phyloP scores from a whole-genome alignment of 2,113 vertebrate species.

The Nestor notabilis region DNA sequence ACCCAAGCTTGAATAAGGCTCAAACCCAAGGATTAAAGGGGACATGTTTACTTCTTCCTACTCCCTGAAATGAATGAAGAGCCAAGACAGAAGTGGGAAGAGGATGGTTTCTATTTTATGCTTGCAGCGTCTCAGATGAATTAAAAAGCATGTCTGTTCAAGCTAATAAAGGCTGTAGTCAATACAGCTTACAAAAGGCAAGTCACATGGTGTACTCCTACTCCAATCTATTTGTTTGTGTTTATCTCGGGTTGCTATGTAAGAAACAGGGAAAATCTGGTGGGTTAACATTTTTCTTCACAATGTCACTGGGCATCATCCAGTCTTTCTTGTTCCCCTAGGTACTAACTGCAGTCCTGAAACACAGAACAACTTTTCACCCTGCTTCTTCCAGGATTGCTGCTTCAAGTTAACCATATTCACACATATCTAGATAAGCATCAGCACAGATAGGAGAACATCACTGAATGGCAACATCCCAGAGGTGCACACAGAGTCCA shows the following conservation, averaged over 20 bases:
- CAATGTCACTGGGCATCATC: conserved; percentile 46
- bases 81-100: conserved; percentile 21
- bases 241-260: conserved; percentile 78
- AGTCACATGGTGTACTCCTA: conserved; percentile 52
- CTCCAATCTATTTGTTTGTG: conserved; percentile 66
- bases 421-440: neutral
- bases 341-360: neutral
- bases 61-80: neutral
- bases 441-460: neutral
- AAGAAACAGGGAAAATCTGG: conserved; percentile 59
- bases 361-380: neutral
- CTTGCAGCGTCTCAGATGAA: neutral
- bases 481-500: neutral
- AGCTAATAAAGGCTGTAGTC: conserved; percentile 38
- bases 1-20: neutral
- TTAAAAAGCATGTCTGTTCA: conserved; percentile 46
- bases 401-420: neutral
- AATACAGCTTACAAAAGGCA: conserved; percentile 30
- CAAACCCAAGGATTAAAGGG: neutral
- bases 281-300: conserved; percentile 38
- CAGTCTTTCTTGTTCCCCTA: conserved; percentile 21
- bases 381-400: neutral
- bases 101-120: conserved; percentile 18
- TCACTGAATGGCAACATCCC: neutral
- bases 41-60: neutral